Base-by-base conservation (phyloP, 37 sponge, comb jelly and placozoan genomes). In the Halichondria panicea region DNA sequence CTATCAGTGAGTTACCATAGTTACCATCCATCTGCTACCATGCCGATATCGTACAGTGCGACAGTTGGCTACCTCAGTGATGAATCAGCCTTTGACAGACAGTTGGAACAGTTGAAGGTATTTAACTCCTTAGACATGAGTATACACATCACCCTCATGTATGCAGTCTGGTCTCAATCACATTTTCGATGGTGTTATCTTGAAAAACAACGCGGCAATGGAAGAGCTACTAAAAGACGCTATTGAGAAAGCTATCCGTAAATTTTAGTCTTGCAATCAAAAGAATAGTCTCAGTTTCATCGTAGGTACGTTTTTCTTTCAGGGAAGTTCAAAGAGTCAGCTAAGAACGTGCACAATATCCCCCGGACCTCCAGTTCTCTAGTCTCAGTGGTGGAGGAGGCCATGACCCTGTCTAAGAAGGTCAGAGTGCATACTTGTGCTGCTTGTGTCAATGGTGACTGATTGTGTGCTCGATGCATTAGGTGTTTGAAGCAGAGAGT, bases 121-220 rank as follows among this genome's bases (percentile, higher is more conserved):
- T 31, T 13, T 46, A 34, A 6, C 22, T 12, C 18, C 2, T 41
- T 3, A 13, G 4, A 48, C 11, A 18, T 48, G 15, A 48, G 11
- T 48, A 48, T 15, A 18, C 13, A 48, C 52, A 11, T 15, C 15
- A 15, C 52, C 52, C 15, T 48, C 52, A 48, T 18, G 52, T 48
- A 15, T 48, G 52, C 54, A 91, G 92, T 69, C 50, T 74, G 87
- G 87, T 18, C 34, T 91, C n/a, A 56, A 52, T 19, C 55, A 75
- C 38, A 76, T 91, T 6, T 70, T 74, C 68, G 70, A 87, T 60
- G 75, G 79, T 41, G 76, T 70, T 66, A 30, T 58, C n/a, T 74
- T 91, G 40, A 91, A 70, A 63, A 91, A 91, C 58, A 76, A 55
- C 24, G 72, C 66, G 40, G 83, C 92, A 11, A 71, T 91, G 61